Conservation (phyloP, 2,888 invertebrate genomes). For the Bombylius major region DNA sequence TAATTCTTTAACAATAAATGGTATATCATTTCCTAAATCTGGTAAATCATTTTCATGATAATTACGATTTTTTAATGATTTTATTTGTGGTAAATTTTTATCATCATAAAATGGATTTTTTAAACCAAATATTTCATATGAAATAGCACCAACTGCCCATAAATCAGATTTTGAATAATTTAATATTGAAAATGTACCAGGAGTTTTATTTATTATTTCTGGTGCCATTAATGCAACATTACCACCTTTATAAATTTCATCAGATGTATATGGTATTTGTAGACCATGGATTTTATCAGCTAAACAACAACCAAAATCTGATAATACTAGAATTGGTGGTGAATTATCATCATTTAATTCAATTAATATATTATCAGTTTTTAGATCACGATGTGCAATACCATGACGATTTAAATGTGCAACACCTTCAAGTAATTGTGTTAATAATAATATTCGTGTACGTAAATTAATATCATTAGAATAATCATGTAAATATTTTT, state of each 20-base stretch:
- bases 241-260: conserved; percentile 63
- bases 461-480: conserved; percentile 34
- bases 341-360: conserved; percentile 47
- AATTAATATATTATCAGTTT: conserved; percentile 70
- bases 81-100: conserved; percentile 6
- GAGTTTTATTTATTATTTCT: conserved; percentile 57
- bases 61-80: conserved; percentile 42
- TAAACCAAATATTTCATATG: conserved; percentile 70
- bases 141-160: conserved; percentile 76
- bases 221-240: conserved; percentile 80
- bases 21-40: conserved; percentile 43
- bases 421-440: conserved; percentile 68
- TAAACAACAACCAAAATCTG: conserved; percentile 81
- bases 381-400: conserved; percentile 69
- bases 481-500: conserved; percentile 28
- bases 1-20: conserved; percentile 43
- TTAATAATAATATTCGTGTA: conserved; percentile 52
- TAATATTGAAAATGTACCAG: conserved; percentile 56
- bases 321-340: conserved; percentile 59
- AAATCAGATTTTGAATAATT: conserved; percentile 70
- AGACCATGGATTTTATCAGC: conserved; percentile 52
- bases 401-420: conserved; percentile 58
- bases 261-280: conserved; percentile 50
- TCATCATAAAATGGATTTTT: conserved; percentile 58
- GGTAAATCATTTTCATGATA: conserved; percentile 55